A percentile compares a stretch with the other conserved stretches of the same genome.
Conservation (phyloP, 2,797 vertebrate genomes). For the Allobates femoralis region DNA sequence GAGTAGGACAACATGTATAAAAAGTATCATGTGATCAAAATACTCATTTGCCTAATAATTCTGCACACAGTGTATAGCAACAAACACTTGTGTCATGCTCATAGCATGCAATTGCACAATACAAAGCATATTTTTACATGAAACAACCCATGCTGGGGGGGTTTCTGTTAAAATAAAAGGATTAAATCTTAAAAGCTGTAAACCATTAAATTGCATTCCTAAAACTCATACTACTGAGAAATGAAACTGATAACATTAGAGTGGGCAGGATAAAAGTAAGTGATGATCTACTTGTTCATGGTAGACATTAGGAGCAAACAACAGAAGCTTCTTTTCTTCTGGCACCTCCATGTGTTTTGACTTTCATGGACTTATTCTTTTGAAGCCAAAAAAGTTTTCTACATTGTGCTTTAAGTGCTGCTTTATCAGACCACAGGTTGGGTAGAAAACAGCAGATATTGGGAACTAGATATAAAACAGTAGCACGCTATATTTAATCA, state of each 20-base stretch:
- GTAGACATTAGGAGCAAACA: slow-evolving; percentile 14
- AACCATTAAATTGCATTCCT: slow-evolving; percentile 26
- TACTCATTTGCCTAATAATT: too few species aligned
- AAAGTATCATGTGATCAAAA: too few species aligned
- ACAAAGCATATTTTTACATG: background rate
- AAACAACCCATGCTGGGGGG: background rate
- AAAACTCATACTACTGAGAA: slow-evolving; percentile 30
- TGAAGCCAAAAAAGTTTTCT: slow-evolving; percentile 33
- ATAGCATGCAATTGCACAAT: background rate
- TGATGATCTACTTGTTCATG: slow-evolving; percentile 23
- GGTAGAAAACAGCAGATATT: background rate
- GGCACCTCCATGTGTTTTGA: slow-evolving; percentile 33
- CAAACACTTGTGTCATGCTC: background rate
- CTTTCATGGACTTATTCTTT: background rate
- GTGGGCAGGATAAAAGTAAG: slow-evolving; percentile 53
- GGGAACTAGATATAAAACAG: background rate
- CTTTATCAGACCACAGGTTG: background rate
- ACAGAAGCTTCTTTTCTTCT: slow-evolving; percentile 37
- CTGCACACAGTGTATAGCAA: too few species aligned
- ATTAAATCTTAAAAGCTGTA: background rate
- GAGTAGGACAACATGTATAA: too few species aligned
- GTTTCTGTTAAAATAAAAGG: background rate
- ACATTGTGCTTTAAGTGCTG: slow-evolving; percentile 2
- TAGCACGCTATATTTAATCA: background rate
- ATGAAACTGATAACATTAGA: slow-evolving; percentile 48